Evolutionary conservation across 2,113 vertebrate genomes (phyloP).

Genomic region (Acanthochromis polyacanthus): DNA sequence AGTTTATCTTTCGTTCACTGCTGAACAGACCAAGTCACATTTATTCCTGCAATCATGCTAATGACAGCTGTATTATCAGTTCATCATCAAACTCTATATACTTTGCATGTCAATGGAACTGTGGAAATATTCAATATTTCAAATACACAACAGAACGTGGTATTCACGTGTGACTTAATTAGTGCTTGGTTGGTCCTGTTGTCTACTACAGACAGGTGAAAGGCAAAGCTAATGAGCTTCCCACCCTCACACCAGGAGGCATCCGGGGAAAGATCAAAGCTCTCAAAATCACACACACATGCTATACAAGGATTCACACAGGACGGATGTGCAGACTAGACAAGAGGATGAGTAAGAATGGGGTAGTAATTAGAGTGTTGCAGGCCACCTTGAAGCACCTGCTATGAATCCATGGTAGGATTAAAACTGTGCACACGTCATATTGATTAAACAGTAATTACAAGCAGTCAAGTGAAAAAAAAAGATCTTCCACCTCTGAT

Average conservation of each 20-base stretch:
- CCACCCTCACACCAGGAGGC: slow-evolving; percentile 35
- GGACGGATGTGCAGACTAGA: slow-evolving; percentile 41
- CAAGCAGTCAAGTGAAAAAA: not conserved
- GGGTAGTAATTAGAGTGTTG: slow-evolving; percentile 42
- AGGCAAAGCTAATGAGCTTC: slow-evolving; percentile 60
- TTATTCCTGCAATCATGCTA: not conserved
- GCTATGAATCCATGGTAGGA: slow-evolving; percentile 50
- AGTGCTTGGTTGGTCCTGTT: slow-evolving; percentile 40
- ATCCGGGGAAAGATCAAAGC: slow-evolving; percentile 68
- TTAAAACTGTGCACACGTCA: slow-evolving; percentile 21
- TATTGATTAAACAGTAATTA: not conserved
- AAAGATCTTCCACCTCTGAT: not conserved
- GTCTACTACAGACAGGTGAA: slow-evolving; percentile 42
- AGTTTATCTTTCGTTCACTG: not conserved
- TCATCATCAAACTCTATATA: not conserved
- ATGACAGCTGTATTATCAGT: not conserved
- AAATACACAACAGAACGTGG: slow-evolving; percentile 11
- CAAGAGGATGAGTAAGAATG: slow-evolving; percentile 37
- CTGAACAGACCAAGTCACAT: not conserved
- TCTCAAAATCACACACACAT: not conserved
- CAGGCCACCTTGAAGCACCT: slow-evolving; percentile 54
- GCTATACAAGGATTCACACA: slow-evolving; percentile 31
- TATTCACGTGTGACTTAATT: slow-evolving; percentile 49
- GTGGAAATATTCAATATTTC: not conserved
- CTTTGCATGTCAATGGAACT: not conserved